These are phyloP conservation scores for Chiridota heheva DNA, from an alignment of 35 echinoderm and acorn worm genomes.

Conservation along the genomic window DNA sequence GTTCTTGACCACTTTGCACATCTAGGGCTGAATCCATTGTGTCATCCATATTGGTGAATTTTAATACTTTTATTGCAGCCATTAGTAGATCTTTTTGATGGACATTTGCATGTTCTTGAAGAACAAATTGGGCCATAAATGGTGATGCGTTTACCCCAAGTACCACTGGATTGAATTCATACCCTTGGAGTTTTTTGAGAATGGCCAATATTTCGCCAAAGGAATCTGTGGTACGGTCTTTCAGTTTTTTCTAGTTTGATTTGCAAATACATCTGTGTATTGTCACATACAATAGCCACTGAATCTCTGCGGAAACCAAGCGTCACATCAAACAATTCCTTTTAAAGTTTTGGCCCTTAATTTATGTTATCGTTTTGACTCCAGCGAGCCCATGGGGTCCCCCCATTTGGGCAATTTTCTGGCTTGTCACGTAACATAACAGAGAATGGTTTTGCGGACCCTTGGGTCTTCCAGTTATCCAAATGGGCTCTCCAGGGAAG, in stretches of 20 bases:
- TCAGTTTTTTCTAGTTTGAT: neutral
- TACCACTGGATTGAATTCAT: slow-evolving; percentile 37
- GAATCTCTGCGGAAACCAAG: slow-evolving; percentile 29
- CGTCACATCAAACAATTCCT: slow-evolving; percentile 31
- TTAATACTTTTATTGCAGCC: slow-evolving; percentile 11
- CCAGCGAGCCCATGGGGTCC: no score
- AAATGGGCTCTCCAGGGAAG: no score
- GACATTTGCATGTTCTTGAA: slow-evolving; percentile 11
- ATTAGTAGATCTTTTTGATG: slow-evolving; percentile 6
- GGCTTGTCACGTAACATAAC: no score
- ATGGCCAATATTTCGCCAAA: slow-evolving; percentile 20
- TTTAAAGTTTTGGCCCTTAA: slow-evolving; percentile 36
- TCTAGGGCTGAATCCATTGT: slow-evolving; percentile 26
- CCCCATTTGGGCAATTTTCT: no score
- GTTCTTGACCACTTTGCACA: neutral
- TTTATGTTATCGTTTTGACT: slow-evolving; percentile 21
- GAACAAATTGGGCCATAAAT: slow-evolving; percentile 37
- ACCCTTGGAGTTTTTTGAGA: neutral
- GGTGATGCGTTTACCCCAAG: slow-evolving; percentile 42
- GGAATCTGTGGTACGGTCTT: neutral
- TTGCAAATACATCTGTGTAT: slow-evolving; percentile 33
- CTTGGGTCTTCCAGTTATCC: no score
- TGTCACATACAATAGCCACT: slow-evolving; percentile 44
- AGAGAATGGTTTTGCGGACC: no score
- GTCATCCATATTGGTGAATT: slow-evolving; percentile 54